phyloP scores from a whole-genome alignment of 2,888 invertebrate genomes.

The Sphaerophoria rueppellii region DNA sequence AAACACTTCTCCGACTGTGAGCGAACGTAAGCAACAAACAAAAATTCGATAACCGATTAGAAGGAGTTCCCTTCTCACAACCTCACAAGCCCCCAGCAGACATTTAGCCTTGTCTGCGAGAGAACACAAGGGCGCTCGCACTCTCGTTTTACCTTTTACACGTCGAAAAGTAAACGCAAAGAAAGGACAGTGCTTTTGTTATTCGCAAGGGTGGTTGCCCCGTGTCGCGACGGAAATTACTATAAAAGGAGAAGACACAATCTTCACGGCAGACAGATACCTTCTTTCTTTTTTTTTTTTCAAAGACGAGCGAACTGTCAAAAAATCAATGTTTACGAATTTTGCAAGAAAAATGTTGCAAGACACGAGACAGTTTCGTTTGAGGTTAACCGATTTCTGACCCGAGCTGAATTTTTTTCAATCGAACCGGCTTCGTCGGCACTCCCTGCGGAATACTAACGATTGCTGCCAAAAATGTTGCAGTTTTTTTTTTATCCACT shows the following conservation, averaged over 20 bases:
- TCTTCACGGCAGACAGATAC: conserved; percentile 35
- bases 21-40: conserved; percentile 1
- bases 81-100: conserved; percentile 10
- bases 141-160: background rate
- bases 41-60: conserved; percentile 60
- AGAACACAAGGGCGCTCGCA: conserved; percentile 23
- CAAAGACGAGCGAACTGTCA: conserved; percentile 1
- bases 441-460: conserved; percentile 58
- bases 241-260: background rate
- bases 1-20: background rate
- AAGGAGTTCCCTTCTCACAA: conserved; percentile 44
- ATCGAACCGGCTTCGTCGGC: conserved; percentile 30
- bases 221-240: conserved; percentile 40
- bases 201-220: conserved; percentile 57
- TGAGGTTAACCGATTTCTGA: conserved; percentile 36
- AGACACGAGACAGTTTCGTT: conserved; percentile 13
- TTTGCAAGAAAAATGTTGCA: background rate
- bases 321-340: conserved; percentile 54
- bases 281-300: conserved; percentile 13
- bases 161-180: background rate
- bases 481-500: conserved; percentile 45
- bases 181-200: conserved; percentile 51
- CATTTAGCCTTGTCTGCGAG: conserved; percentile 50
- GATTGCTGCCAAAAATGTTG: conserved; percentile 63
- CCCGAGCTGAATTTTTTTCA: conserved; percentile 16